Evolutionary conservation across 2,113 vertebrate genomes (phyloP).

Genomic region (Pionites leucogaster): DNA sequence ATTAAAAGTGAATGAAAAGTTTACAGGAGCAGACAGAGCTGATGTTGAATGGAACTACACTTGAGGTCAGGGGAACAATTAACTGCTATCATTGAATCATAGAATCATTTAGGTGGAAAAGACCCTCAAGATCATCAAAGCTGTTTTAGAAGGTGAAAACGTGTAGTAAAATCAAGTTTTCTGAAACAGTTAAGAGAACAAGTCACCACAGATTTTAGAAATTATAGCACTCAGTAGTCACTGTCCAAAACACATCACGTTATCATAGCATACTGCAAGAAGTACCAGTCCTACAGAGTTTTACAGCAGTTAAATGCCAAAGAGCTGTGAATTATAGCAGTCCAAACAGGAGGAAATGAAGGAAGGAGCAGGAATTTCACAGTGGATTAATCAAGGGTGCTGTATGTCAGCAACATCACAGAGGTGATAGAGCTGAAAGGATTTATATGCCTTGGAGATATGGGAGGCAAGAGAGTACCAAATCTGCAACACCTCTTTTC

Average conservation of each 20-base stretch:
- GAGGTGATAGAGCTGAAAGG: neutral
- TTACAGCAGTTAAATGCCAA: neutral
- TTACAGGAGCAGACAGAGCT: neutral
- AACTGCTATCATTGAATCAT: neutral
- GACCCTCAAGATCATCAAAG: neutral
- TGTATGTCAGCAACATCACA: neutral
- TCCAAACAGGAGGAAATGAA: slow-evolving; percentile 40
- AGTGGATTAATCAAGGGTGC: slow-evolving; percentile 23
- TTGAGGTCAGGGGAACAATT: neutral
- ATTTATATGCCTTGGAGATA: neutral
- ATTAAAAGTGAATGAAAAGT: neutral
- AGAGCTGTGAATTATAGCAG: slow-evolving; percentile 18
- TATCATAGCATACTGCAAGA: neutral
- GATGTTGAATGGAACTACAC: neutral
- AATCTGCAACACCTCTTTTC: neutral
- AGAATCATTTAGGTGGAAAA: neutral
- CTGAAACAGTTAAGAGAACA: neutral
- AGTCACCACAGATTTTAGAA: neutral
- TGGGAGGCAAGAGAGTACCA: neutral
- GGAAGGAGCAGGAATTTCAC: slow-evolving; percentile 16
- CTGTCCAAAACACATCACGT: fast-evolving
- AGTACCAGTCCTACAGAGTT: neutral
- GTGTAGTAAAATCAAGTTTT: neutral
- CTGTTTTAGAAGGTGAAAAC: neutral
- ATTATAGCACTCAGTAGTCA: neutral